Evolutionary conservation across 2,888 invertebrate genomes (phyloP).

Genomic region (Ligdia adustata): DNA sequence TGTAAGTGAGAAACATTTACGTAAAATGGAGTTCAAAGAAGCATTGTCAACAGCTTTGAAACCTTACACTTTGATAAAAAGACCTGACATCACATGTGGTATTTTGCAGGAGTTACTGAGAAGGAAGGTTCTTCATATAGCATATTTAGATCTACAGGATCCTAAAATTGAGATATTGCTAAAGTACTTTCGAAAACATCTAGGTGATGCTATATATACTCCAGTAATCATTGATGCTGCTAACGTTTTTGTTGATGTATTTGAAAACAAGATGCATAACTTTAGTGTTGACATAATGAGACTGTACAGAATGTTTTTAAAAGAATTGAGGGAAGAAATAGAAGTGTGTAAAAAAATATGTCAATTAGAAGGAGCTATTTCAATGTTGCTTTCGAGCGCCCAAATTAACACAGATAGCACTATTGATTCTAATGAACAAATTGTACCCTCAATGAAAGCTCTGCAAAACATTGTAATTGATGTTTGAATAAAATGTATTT

Average conservation of each 20-base stretch:
- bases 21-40: slow-evolving; percentile 92
- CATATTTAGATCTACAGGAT: slow-evolving; percentile 89
- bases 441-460: slow-evolving; percentile 73
- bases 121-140: slow-evolving; percentile 89
- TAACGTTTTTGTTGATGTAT: slow-evolving; percentile 90
- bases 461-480: slow-evolving; percentile 84
- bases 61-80: slow-evolving; percentile 83
- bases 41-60: slow-evolving; percentile 89
- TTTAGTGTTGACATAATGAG: slow-evolving; percentile 85
- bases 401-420: slow-evolving; percentile 71
- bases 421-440: slow-evolving; percentile 56
- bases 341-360: slow-evolving; percentile 86
- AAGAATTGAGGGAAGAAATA: slow-evolving; percentile 87
- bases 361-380: slow-evolving; percentile 88
- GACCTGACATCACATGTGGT: slow-evolving; percentile 91
- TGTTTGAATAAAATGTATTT: slow-evolving; percentile 67
- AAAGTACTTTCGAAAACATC: slow-evolving; percentile 89
- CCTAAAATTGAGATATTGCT: slow-evolving; percentile 87
- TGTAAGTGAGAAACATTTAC: slow-evolving; percentile 88
- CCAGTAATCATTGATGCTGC: slow-evolving; percentile 89
- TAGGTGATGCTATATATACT: slow-evolving; percentile 90
- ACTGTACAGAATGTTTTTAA: slow-evolving; percentile 84
- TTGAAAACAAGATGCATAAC: slow-evolving; percentile 85
- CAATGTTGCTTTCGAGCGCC: slow-evolving; percentile 86
- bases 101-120: slow-evolving; percentile 94